Evolutionary conservation across 2,888 invertebrate species (phyloP), one percentile per base, ranked within the genome.

Genomic region (Caradrina clavipalpis): DNA sequence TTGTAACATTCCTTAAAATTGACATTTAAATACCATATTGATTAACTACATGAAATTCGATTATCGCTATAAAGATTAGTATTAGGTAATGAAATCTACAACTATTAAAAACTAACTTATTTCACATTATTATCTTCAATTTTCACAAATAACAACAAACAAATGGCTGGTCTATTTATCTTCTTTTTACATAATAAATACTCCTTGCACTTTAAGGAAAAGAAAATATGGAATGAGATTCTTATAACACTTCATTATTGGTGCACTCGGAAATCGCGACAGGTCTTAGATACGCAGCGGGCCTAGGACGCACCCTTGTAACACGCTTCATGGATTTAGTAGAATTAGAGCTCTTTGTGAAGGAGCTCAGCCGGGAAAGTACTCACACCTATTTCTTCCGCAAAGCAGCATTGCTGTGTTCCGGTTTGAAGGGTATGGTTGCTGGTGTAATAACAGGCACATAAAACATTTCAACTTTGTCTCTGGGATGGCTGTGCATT

Each of bases 251-350:
- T 62, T 63, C 0, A 51, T 19, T 69, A 53, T 53, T 65, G 65
- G 50, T 89, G 86, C 86, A 73, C 75, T 77, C 42, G 65, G 73
- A 87, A 87, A 86, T 81, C 83, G 89, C 87, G 86, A 88, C 67
- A 88, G 86, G 82, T 88, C 84, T 77, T 87, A 85, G 15, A 45
- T 78, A 88, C 87, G 87, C 90, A 58, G 61, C 31, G 35, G 31
- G 35, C 72, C 61, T 58, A 77, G 54, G 21, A 66, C 13, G 47
- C 50, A 56, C 22, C 71, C 39, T 22, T 49, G 55, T 56, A 51
- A 50, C n/a, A 50, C 10, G 4, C 39, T 31, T 15, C 3, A 10
- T 17, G 19, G n/a, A 22, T 22, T 47, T 50, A n/a, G n/a, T n/a
- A n/a, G n/a, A n/a, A n/a, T n/a, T n/a, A n/a, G n/a, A n/a, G n/a